These are phyloP conservation scores for Corticium candelabrum DNA, from an alignment of 37 sponge, comb jelly and placozoan species.

Conservation along the genomic window DNA sequence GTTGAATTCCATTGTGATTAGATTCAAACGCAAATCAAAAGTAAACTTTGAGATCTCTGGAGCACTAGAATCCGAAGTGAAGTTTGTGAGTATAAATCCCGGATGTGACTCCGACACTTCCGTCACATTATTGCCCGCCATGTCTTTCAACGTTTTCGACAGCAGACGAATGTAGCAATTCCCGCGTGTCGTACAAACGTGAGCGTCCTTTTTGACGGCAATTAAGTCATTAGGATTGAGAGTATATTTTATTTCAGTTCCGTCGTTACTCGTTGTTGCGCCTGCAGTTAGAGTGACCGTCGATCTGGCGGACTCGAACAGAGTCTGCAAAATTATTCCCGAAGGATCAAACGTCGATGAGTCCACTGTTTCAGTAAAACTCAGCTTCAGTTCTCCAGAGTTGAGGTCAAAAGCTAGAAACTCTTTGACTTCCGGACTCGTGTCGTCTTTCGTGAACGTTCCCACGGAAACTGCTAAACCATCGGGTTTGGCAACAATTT, in stretches of 20 bases:
- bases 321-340: conserved; percentile 45
- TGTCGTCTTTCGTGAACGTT: conserved; percentile 18
- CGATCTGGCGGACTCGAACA: background rate
- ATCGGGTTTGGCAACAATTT: conserved; percentile 33
- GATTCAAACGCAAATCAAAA: conserved; percentile 51
- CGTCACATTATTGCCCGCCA: conserved; percentile 29
- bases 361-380: conserved; percentile 76
- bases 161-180: conserved; percentile 59
- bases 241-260: conserved; percentile 27
- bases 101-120: conserved; percentile 3
- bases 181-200: conserved; percentile 48
- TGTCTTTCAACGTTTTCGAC: conserved; percentile 42
- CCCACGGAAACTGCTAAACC: background rate
- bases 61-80: conserved; percentile 29
- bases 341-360: conserved; percentile 31
- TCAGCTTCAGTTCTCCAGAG: conserved; percentile 45
- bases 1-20: conserved; percentile 47
- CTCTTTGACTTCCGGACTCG: conserved; percentile 18
- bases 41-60: conserved; percentile 38
- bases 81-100: conserved; percentile 27
- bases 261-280: conserved; percentile 12
- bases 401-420: conserved; percentile 60
- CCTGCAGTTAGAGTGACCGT: conserved; percentile 50
- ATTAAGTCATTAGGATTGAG: conserved; percentile 39
- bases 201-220: conserved; percentile 29